Evolutionary conservation across 1,140 invertebrate species (phyloP).

Genomic region (Pissodes strobi): DNA sequence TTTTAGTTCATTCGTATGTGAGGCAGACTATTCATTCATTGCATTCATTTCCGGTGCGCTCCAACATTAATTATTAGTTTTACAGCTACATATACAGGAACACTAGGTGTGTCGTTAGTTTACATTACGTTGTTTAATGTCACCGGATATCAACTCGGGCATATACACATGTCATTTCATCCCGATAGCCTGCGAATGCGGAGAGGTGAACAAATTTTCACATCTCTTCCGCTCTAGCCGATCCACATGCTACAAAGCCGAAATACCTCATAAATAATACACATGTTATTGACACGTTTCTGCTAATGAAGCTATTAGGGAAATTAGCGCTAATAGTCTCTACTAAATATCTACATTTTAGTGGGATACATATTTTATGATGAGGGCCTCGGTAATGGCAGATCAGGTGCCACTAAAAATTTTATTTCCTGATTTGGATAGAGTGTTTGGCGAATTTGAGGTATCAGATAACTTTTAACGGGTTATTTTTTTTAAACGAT

Average conservation of each 20-base stretch:
- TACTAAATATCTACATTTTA: constrained; percentile 7
- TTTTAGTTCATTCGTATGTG: too few relatives aligned
- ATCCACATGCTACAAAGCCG: background rate
- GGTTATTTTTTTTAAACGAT: too few relatives aligned
- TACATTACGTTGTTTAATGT: too few relatives aligned
- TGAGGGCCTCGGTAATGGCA: background rate
- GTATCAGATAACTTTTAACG: too few relatives aligned
- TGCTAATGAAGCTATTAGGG: constrained; percentile 12
- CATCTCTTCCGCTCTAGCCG: background rate
- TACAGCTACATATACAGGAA: too few relatives aligned
- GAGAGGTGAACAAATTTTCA: background rate
- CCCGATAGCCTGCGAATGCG: background rate
- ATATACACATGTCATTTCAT: background rate
- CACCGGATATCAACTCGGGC: background rate
- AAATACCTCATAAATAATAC: constrained; percentile 10
- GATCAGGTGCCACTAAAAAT: too few relatives aligned
- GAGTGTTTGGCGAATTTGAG: too few relatives aligned
- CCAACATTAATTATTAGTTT: too few relatives aligned
- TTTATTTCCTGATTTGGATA: too few relatives aligned
- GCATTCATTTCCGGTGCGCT: too few relatives aligned
- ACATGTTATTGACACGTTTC: constrained; percentile 11
- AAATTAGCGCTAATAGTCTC: constrained; percentile 5
- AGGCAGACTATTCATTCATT: too few relatives aligned
- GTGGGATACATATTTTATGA: background rate
- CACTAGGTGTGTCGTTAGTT: too few relatives aligned